A percentile compares a stretch with the other conserved stretches of the same genome.
Evolutionary conservation across 2,113 vertebrate species (phyloP).

Genomic region (Butastur rufipennis): DNA sequence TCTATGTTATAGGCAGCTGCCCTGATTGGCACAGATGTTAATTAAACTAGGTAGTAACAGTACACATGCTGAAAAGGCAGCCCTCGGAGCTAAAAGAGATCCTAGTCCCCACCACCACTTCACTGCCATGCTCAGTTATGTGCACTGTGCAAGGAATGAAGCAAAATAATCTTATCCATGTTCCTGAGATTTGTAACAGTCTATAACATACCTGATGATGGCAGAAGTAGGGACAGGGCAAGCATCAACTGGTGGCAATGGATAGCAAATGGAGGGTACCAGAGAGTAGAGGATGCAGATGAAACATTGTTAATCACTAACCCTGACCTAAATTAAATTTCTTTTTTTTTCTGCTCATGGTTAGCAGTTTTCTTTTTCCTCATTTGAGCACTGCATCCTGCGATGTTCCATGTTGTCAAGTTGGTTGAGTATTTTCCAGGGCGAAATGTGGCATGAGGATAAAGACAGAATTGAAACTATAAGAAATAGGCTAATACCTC

Average conservation of each 20-base stretch:
- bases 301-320: not conserved
- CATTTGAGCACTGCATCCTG: not conserved
- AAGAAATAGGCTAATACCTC: not conserved
- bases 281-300: rapidly evolving
- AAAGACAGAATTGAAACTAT: not conserved
- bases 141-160: not conserved
- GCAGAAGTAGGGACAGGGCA: not conserved
- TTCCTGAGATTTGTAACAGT: not conserved
- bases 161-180: not conserved
- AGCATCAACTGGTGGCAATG: not conserved
- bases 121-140: rapidly evolving
- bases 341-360: not conserved
- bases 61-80: not conserved
- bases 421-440: not conserved
- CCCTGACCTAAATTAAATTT: not conserved
- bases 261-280: not conserved
- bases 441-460: not conserved
- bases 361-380: not conserved
- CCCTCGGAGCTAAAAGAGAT: slow-evolving; percentile 7
- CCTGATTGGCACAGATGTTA: slow-evolving; percentile 67
- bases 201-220: not conserved
- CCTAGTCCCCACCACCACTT: not conserved
- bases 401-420: not conserved
- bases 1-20: slow-evolving; percentile 52
- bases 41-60: slow-evolving; percentile 59